A percentile compares a stretch with the other conserved stretches of the same genome.
Evolutionary conservation across 2,113 vertebrate genomes (phyloP).

Genomic region (Pavo muticus): DNA sequence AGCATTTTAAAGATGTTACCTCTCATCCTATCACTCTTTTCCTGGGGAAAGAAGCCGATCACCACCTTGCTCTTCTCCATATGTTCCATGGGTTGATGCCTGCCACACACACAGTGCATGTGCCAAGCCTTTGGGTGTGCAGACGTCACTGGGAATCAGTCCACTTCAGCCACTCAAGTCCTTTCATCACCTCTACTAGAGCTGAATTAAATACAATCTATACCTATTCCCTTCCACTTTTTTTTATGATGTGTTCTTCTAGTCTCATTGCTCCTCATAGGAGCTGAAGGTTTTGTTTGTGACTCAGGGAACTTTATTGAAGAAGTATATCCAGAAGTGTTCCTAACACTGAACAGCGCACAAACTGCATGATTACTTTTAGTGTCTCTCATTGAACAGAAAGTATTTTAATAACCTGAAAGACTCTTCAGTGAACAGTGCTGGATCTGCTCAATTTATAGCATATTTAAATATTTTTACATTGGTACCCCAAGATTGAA

Average conservation of each 20-base stretch:
- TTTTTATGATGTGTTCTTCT: conserved; percentile 53
- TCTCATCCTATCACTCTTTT: too few species aligned
- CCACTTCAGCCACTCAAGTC: conserved; percentile 21
- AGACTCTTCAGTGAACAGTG: conserved; percentile 59
- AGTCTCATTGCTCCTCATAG: conserved; percentile 1
- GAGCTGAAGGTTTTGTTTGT: conserved; percentile 50
- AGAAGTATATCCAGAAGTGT: conserved; percentile 44
- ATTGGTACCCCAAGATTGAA: conserved; percentile 67
- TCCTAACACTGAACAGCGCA: conserved; percentile 66
- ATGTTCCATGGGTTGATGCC: conserved; percentile 12
- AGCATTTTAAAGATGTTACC: too few species aligned
- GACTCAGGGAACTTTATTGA: conserved; percentile 59
- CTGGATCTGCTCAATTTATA: conserved; percentile 70
- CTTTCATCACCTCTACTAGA: conserved; percentile 43
- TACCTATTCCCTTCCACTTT: conserved; percentile 38
- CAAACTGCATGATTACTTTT: conserved; percentile 42
- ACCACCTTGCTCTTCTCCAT: background rate
- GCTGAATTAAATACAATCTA: conserved; percentile 25
- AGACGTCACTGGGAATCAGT: conserved; percentile 2
- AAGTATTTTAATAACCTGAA: conserved; percentile 77
- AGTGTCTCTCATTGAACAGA: conserved; percentile 49
- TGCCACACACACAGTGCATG: background rate
- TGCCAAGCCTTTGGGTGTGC: conserved; percentile 12
- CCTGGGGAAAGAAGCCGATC: too few species aligned
- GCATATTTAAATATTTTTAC: conserved; percentile 71